Evolutionary conservation across 2,113 vertebrate species (phyloP).

Genomic region (Lutjanus erythropterus): DNA sequence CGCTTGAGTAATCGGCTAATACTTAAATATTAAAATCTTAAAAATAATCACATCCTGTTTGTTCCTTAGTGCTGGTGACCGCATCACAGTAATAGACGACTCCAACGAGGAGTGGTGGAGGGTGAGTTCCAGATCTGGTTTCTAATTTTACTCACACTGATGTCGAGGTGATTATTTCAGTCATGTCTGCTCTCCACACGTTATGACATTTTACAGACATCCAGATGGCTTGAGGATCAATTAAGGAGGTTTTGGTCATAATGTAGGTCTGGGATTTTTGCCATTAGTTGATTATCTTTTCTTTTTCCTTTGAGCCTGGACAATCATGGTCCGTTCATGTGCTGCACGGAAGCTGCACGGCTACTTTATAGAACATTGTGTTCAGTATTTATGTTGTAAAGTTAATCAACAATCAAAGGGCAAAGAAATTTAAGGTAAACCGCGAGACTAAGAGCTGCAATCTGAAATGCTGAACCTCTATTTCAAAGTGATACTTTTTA

Average conservation of each 20-base stretch:
- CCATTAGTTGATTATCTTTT: constrained; percentile 18
- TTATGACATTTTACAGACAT: no score
- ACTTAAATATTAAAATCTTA: constrained; percentile 1
- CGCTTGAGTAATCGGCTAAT: background rate
- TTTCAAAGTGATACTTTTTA: background rate
- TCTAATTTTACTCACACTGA: background rate
- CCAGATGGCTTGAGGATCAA: background rate
- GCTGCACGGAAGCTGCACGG: background rate
- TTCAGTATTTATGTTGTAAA: background rate
- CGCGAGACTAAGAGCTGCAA: background rate
- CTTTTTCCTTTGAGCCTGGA: constrained; percentile 17
- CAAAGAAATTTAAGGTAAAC: background rate
- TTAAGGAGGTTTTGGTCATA: constrained; percentile 33
- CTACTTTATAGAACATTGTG: background rate
- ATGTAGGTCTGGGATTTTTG: constrained; percentile 39
- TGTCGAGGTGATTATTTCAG: background rate
- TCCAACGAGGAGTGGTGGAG: constrained; percentile 98
- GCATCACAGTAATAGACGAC: constrained; percentile 94
- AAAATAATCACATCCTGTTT: constrained; percentile 15
- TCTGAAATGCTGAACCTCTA: background rate
- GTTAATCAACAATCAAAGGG: background rate
- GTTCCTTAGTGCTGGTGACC: constrained; percentile 89
- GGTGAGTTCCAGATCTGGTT: constrained; percentile 81
- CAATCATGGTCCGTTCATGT: constrained; percentile 7
- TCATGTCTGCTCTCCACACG: constrained; percentile 1